Evolutionary conservation across 1,140 invertebrate genomes (phyloP).

Genomic region (Conus betulinus): DNA sequence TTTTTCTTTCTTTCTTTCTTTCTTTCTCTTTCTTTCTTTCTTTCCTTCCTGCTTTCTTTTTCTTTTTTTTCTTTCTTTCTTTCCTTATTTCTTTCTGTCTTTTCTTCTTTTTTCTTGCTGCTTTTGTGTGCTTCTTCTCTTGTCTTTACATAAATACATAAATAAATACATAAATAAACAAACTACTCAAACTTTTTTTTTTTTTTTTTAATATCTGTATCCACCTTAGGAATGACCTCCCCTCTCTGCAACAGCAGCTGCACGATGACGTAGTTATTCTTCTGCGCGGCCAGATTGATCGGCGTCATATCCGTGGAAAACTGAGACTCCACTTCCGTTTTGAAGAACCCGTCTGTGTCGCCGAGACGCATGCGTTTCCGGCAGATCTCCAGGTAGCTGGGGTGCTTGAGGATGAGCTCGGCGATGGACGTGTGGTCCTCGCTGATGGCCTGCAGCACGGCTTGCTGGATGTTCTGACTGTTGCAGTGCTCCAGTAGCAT

Average conservation of each 20-base stretch:
- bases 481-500: constrained; percentile 66
- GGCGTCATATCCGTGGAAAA: constrained; percentile 74
- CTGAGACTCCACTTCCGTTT: constrained; percentile 54
- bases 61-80: no score
- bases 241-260: constrained; percentile 73
- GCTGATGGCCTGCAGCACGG: constrained; percentile 73
- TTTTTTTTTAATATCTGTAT: no score
- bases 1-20: background rate
- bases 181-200: no score
- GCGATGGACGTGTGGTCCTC: constrained; percentile 71
- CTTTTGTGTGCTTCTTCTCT: no score
- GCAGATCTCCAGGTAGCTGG: constrained; percentile 66
- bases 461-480: constrained; percentile 69
- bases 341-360: constrained; percentile 65
- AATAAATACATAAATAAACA: no score
- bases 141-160: no score
- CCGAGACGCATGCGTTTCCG: constrained; percentile 63
- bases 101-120: no score
- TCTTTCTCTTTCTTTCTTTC: no score
- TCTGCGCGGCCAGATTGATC: constrained; percentile 72
- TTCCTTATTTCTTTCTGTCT: no score
- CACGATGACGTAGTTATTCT: constrained; percentile 74
- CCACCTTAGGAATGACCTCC: constrained; percentile 69
- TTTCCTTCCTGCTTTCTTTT: no score
- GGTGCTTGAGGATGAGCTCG: constrained; percentile 71